Conservation (phyloP, 2,888 invertebrate species). For the Cryptocheilus praepositus region DNA sequence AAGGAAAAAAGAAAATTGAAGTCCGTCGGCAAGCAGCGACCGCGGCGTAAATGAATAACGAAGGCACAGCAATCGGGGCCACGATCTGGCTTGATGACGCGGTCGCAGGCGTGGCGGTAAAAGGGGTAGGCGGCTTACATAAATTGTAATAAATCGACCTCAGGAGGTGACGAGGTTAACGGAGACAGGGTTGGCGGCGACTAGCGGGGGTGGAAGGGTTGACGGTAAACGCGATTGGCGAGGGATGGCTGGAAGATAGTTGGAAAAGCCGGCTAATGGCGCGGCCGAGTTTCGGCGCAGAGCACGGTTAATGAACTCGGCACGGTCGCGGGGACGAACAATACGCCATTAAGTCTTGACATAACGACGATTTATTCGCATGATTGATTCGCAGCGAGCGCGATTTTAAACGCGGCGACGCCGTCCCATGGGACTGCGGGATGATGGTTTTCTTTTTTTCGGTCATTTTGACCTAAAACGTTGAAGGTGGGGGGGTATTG, state of each 20-base stretch:
- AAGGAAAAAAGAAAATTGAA: background rate
- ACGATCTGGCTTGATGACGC: too few species aligned
- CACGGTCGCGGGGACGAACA: background rate
- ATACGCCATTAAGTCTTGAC: constrained; percentile 1
- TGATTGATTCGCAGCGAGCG: constrained; percentile 7
- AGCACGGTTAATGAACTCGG: background rate
- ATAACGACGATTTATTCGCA: constrained; percentile 30
- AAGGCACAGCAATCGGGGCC: too few species aligned
- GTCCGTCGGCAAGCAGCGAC: background rate
- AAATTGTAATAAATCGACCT: too few species aligned
- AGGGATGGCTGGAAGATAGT: background rate
- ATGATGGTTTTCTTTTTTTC: too few species aligned
- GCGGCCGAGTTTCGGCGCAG: background rate
- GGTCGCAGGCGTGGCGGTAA: too few species aligned
- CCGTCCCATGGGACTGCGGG: too few species aligned
- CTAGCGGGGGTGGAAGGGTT: constrained; percentile 14
- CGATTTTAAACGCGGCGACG: constrained; percentile 5
- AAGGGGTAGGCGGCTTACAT: too few species aligned
- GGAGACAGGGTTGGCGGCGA: constrained; percentile 12
- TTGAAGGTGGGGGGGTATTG: too few species aligned
- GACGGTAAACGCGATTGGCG: too few species aligned
- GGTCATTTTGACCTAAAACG: too few species aligned
- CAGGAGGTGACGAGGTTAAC: background rate
- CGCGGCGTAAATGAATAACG: background rate
- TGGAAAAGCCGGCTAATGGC: constrained; percentile 2